These are phyloP conservation scores for Ifrita kowaldi DNA, from an alignment of 2,113 vertebrate species.

Conservation along the genomic window DNA sequence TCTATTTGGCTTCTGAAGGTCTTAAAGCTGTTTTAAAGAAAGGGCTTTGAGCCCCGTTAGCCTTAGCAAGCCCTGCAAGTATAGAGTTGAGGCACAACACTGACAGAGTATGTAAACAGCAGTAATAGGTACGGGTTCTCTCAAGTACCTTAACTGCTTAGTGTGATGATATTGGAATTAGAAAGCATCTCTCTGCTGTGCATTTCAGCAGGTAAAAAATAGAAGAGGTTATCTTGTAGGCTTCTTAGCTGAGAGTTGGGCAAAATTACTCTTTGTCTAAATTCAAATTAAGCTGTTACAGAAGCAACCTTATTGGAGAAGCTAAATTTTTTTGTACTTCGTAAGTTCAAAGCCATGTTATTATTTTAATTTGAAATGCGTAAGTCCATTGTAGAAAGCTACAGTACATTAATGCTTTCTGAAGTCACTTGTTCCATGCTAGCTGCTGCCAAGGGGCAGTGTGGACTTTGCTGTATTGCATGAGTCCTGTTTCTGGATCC, in stretches of 20 bases:
- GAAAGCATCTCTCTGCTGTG: not conserved
- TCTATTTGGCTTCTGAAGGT: not conserved
- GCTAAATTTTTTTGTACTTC: not conserved
- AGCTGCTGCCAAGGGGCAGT: not conserved
- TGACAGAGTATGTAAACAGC: not conserved
- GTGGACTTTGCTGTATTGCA: not conserved
- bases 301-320: not conserved
- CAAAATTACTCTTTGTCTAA: not conserved
- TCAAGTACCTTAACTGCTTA: not conserved
- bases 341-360: not conserved
- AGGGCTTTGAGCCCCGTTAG: not conserved
- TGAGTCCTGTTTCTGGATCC: not conserved
- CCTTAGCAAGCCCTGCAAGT: not conserved
- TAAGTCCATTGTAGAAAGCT: not conserved
- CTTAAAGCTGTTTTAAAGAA: not conserved
- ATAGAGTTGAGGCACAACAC: not conserved
- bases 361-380: not conserved
- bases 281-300: not conserved
- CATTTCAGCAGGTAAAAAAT: not conserved
- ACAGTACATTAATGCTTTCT: not conserved
- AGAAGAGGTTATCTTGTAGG: not conserved
- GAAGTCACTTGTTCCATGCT: not conserved
- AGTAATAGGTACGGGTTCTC: not conserved
- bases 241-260: not conserved
- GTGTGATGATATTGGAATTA: not conserved